These are phyloP conservation scores for Scaptomyza pallida DNA, from an alignment of 1,140 invertebrate genomes.

Conservation along the genomic window DNA sequence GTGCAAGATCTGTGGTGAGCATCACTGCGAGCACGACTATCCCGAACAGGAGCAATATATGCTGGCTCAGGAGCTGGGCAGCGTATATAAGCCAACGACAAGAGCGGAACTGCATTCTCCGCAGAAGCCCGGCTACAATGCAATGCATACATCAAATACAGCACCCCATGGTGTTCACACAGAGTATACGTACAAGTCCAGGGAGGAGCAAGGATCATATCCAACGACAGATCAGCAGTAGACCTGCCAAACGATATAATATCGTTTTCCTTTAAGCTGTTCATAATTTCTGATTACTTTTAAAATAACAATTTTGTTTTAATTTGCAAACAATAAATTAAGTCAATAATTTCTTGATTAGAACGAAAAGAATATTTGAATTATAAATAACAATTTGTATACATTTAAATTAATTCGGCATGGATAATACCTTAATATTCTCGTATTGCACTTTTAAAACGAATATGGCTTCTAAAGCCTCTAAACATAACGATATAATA, in stretches of 20 bases:
- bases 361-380: not conserved
- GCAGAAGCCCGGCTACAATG: conserved; percentile 66
- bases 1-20: conserved; percentile 86
- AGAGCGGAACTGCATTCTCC: conserved; percentile 29
- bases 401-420: too few relatives aligned
- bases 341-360: conserved; percentile 11
- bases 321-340: conserved; percentile 48
- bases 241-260: not conserved
- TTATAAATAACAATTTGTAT: too few relatives aligned
- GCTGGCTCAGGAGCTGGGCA: conserved; percentile 73
- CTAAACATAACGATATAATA: conserved; percentile 71
- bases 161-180: conserved; percentile 28
- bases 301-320: conserved; percentile 55
- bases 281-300: conserved; percentile 67
- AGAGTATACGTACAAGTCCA: conserved; percentile 57
- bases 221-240: conserved; percentile 42
- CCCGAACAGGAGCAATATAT: conserved; percentile 81
- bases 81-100: conserved; percentile 67
- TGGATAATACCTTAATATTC: too few relatives aligned
- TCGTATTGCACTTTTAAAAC: not conserved
- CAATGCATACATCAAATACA: conserved; percentile 64
- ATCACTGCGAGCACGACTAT: conserved; percentile 84
- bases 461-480: conserved; percentile 41
- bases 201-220: conserved; percentile 30
- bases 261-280: conserved; percentile 42